These are phyloP conservation scores for Pseudochromis fuscus DNA, from an alignment of 2,797 vertebrate species.

Conservation along the genomic window DNA sequence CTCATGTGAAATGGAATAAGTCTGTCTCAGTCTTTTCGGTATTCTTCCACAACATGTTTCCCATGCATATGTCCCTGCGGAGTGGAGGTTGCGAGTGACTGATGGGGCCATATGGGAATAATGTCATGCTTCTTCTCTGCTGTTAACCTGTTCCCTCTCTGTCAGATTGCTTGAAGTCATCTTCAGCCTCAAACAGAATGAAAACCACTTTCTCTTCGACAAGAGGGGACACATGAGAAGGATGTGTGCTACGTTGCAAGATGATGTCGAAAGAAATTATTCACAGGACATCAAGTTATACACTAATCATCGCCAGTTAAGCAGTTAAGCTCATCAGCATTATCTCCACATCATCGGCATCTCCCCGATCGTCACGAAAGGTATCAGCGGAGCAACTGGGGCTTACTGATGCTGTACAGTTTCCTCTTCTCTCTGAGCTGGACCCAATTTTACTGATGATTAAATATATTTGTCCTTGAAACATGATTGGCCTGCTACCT, in stretches of 20 bases:
- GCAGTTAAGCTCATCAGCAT: slow-evolving; percentile 19
- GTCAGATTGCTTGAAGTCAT: slow-evolving; percentile 37
- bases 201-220: slow-evolving; percentile 19
- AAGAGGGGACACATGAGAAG: neutral
- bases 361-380: neutral
- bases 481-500: slow-evolving; percentile 56
- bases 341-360: slow-evolving; percentile 20
- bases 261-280: slow-evolving; percentile 35
- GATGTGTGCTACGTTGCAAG: slow-evolving; percentile 10
- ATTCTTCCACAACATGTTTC: slow-evolving; percentile 33
- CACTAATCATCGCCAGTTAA: slow-evolving; percentile 15
- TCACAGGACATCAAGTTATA: slow-evolving; percentile 12
- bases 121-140: slow-evolving; percentile 23
- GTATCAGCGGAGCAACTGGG: slow-evolving; percentile 20
- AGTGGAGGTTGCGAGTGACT: slow-evolving; percentile 17
- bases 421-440: slow-evolving; percentile 24
- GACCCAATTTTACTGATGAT: slow-evolving; percentile 42
- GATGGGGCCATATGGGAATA: slow-evolving; percentile 48
- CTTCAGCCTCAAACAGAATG: slow-evolving; percentile 15
- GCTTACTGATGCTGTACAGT: slow-evolving; percentile 14
- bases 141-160: slow-evolving; percentile 35
- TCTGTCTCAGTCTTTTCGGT: slow-evolving; percentile 46
- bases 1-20: slow-evolving; percentile 46
- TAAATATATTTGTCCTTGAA: slow-evolving; percentile 62
- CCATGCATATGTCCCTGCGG: slow-evolving; percentile 35